Evolutionary conservation across 2,113 vertebrate genomes (phyloP), one percentile per base, ranked within the genome.

Genomic region (Patagioenas fasciata): DNA sequence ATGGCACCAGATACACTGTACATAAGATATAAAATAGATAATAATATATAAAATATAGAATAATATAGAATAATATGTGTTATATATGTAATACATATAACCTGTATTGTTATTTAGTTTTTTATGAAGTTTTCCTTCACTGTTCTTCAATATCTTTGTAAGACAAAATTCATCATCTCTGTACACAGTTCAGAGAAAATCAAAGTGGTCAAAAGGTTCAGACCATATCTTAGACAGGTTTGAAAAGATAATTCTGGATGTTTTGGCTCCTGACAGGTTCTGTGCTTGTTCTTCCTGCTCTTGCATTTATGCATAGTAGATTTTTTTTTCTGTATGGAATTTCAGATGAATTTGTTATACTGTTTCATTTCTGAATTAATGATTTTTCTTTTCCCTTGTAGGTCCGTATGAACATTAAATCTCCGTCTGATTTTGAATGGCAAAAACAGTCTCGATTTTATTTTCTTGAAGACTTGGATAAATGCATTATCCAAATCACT

Each of bases 391-490:
- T 94, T 88, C 31, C 34, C 5, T 80, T 78, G n/a, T 36, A 98
- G 97, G 96, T 98, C 44, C 92, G 54, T 32, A 97, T 97, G 97
- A 97, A 97, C 32, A 89, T 98, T 82, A 97, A 97, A 85, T 97
- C 97, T 75, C 66, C 96, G 0, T 97, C 96, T 80, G 97, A 98
- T 86, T 98, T 98, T 96, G 97, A 98, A 86, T 98, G 97, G 97
- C 97, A 98, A 95, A 98, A 98, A 44, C 97, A 98, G 15, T 97
- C 96, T 74, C 94, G 97, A 66, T 98, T 98, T 96, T 98, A 98
- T 94, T 98, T 98, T 83, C 88, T 97, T 38, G 97, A 98, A 82
- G 97, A 98, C 73, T 56, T 95, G 91, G 97, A 98, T 86, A 98
- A 98, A 93, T 98, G 97, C 50, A 15, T 97, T 74, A 95, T 98